Evolutionary conservation across 2,113 vertebrate genomes (phyloP).

Genomic region (Corapipo altera): DNA sequence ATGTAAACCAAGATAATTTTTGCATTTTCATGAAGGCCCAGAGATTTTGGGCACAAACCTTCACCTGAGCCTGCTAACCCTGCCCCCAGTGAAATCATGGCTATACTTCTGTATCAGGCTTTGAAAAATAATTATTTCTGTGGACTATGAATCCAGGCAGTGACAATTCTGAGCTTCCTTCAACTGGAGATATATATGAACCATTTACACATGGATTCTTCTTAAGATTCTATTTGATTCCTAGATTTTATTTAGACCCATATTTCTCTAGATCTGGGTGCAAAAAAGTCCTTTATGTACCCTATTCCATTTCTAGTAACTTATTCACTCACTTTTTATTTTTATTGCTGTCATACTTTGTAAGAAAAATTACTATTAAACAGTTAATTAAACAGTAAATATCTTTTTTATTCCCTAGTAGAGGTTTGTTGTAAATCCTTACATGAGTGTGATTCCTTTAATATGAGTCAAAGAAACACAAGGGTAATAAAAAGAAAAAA

Average conservation of each 20-base stretch:
- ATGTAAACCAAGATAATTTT: background rate
- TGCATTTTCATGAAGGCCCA: background rate
- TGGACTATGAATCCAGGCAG: background rate
- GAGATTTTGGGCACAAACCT: background rate
- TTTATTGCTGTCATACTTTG: background rate
- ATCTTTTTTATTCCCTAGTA: background rate
- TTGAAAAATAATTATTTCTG: background rate
- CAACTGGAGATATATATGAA: accelerated
- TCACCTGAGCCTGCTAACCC: background rate
- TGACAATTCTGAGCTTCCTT: background rate
- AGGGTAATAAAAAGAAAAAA: background rate
- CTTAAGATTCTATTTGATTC: background rate
- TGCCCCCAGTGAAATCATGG: background rate
- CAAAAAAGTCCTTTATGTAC: background rate
- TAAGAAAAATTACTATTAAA: background rate
- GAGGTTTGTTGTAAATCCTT: background rate
- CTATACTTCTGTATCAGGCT: background rate
- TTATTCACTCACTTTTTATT: background rate
- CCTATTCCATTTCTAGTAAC: background rate
- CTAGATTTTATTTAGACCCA: background rate
- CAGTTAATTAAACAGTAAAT: background rate
- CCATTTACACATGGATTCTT: background rate
- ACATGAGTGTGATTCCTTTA: background rate
- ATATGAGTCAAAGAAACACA: background rate
- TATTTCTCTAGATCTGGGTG: background rate